phyloP scores from a whole-genome alignment of 2,888 invertebrate species.

The Drosophila merina region DNA sequence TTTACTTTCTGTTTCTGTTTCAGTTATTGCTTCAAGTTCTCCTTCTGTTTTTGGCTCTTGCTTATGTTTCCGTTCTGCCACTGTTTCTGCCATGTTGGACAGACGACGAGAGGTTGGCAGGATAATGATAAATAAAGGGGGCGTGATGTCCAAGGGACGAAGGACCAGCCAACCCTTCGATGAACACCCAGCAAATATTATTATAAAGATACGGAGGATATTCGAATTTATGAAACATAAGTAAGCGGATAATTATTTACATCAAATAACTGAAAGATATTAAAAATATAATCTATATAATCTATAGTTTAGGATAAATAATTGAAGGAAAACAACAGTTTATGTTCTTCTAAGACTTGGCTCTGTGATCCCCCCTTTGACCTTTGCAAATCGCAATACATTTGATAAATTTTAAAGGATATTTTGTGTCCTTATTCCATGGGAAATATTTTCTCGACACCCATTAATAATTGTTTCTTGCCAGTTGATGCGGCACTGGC shows the following conservation, averaged over 20 bases:
- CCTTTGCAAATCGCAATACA: no score
- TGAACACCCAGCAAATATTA: slow-evolving; percentile 27
- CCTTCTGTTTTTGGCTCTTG: slow-evolving; percentile 11
- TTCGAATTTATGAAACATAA: neutral
- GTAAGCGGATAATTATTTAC: neutral
- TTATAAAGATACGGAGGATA: neutral
- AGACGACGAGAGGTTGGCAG: slow-evolving; percentile 28
- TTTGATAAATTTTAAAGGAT: slow-evolving; percentile 1
- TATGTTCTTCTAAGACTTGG: no score
- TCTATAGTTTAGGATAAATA: no score
- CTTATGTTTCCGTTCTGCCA: slow-evolving; percentile 11
- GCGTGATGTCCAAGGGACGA: slow-evolving; percentile 22
- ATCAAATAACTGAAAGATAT: neutral
- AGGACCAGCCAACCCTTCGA: slow-evolving; percentile 42
- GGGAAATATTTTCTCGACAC: slow-evolving; percentile 15
- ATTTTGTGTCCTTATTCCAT: neutral
- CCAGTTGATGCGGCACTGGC: slow-evolving; percentile 46
- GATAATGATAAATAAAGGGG: slow-evolving; percentile 28
- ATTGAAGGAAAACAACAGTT: no score
- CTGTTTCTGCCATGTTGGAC: slow-evolving; percentile 51
- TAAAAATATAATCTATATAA: neutral
- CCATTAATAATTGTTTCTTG: slow-evolving; percentile 53
- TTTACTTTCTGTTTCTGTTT: slow-evolving; percentile 5
- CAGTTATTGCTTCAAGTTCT: slow-evolving; percentile 24
- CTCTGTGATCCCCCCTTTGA: no score